Evolutionary conservation across 2,113 vertebrate genomes (phyloP).

Genomic region (Rhipidura dahli): DNA sequence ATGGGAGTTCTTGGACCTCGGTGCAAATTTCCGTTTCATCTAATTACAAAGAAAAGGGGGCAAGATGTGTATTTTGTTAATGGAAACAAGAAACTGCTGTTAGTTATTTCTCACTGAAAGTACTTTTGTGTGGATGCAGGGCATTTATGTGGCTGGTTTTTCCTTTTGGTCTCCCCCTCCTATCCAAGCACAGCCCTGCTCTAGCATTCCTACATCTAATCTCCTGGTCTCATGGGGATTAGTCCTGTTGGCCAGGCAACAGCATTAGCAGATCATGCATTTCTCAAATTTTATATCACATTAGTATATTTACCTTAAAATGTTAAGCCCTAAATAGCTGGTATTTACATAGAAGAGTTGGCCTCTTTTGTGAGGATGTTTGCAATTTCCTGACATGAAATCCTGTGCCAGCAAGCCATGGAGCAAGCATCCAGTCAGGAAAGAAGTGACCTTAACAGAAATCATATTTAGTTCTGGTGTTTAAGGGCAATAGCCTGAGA

Average conservation of each 20-base stretch:
- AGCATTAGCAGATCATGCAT: not conserved
- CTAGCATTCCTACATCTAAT: not conserved
- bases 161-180: not conserved
- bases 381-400: not conserved
- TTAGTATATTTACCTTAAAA: not conserved
- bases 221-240: not conserved
- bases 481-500: not conserved
- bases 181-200: not conserved
- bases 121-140: not conserved
- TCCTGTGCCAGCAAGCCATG: not conserved
- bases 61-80: not conserved
- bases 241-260: not conserved
- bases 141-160: not conserved
- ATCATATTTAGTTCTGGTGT: not conserved
- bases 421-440: not conserved
- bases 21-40: not conserved
- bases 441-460: not conserved
- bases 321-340: not conserved
- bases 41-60: not conserved
- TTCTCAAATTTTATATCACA: not conserved
- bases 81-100: not conserved
- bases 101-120: not conserved
- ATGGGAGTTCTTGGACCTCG: not conserved
- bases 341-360: not conserved
- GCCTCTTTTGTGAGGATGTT: not conserved